Evolutionary conservation across 2,113 vertebrate genomes (phyloP).

Genomic region (Grammomys dolichurus): DNA sequence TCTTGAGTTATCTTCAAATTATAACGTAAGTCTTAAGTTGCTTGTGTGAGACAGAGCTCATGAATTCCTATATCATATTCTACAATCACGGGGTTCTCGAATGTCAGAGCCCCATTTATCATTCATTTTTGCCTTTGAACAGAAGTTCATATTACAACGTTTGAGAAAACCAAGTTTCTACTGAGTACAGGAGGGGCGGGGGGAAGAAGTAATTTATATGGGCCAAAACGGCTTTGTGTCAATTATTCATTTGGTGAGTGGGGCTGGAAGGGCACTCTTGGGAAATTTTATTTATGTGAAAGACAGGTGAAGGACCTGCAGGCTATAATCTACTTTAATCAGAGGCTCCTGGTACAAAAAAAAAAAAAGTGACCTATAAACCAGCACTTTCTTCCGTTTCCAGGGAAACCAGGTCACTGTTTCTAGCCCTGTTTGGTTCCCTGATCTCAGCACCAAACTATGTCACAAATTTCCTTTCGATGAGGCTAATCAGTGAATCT

Average conservation of each 20-base stretch:
- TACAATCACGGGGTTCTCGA: not conserved
- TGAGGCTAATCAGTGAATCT: conserved; percentile 1
- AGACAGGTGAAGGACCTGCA: conserved; percentile 69
- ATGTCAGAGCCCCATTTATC: not conserved
- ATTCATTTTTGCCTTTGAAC: not conserved
- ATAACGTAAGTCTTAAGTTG: not conserved
- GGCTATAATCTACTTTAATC: conserved; percentile 72
- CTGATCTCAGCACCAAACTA: conserved; percentile 52
- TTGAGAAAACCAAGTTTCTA: not conserved
- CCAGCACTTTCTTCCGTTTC: conserved; percentile 47
- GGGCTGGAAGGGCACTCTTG: conserved; percentile 7
- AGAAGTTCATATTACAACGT: not conserved
- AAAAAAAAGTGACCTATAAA: conserved; percentile 75
- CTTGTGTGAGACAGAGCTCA: not conserved
- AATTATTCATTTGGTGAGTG: not conserved
- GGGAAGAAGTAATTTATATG: not conserved
- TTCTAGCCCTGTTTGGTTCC: conserved; percentile 55
- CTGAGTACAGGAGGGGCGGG: not conserved
- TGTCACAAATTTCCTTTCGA: conserved; percentile 61
- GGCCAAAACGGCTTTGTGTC: not conserved
- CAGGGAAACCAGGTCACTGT: conserved; percentile 76
- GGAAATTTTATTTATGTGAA: conserved; percentile 70
- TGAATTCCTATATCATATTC: not conserved
- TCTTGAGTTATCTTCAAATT: conserved; percentile 24
- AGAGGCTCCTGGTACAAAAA: conserved; percentile 45